Conservation (phyloP, 2,113 vertebrate genomes). For the Calyptommatus sinebrachiatus region DNA sequence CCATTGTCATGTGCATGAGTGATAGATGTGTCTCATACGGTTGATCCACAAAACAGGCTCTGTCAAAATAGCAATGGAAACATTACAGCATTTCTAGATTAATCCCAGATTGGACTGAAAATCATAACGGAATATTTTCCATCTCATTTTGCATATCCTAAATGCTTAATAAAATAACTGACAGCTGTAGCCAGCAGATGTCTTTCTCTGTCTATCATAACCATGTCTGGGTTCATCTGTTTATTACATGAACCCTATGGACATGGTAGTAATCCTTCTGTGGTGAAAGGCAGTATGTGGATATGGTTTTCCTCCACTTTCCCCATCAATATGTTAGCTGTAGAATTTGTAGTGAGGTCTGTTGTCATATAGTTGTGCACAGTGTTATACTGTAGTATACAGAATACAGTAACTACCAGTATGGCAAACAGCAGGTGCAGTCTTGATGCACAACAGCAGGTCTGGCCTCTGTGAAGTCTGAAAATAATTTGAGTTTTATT, state of each 20-base stretch:
- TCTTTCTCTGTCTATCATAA: background rate
- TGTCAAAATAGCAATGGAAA: background rate
- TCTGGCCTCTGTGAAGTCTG: no score
- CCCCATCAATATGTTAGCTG: background rate
- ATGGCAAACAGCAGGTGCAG: background rate
- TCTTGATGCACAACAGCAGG: no score
- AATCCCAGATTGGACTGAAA: slow-evolving; percentile 24
- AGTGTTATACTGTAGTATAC: background rate
- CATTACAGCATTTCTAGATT: slow-evolving; percentile 9
- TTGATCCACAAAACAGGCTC: slow-evolving; percentile 16
- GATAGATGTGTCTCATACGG: background rate
- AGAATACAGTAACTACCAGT: background rate
- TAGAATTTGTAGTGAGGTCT: background rate
- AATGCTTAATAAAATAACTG: slow-evolving; percentile 4
- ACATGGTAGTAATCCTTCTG: background rate
- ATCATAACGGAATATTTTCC: slow-evolving; percentile 25
- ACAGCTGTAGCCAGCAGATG: slow-evolving; percentile 24
- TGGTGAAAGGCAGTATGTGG: background rate
- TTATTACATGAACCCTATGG: slow-evolving; percentile 2
- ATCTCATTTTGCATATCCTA: background rate
- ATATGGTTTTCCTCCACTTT: background rate
- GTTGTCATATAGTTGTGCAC: background rate
- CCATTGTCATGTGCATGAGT: slow-evolving; percentile 4
- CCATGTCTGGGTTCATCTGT: slow-evolving; percentile 22
- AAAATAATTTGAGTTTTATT: no score